phyloP scores from a whole-genome alignment of 2,888 invertebrate species.

The Panorpa germanica region DNA sequence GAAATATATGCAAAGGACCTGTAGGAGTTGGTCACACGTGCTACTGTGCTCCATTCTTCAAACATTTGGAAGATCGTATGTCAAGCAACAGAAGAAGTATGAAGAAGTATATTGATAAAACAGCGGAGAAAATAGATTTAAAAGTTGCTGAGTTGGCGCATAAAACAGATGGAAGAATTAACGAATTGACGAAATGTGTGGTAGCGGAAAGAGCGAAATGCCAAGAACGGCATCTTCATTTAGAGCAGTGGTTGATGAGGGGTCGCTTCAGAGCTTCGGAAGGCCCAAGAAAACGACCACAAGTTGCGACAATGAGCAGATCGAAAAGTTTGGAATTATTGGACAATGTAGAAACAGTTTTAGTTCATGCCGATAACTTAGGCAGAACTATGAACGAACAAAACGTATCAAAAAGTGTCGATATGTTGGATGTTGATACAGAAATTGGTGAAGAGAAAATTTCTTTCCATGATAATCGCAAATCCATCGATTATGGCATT shows the following conservation, averaged over 20 bases:
- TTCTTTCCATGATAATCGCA: too few species aligned
- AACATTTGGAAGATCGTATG: conserved; percentile 68
- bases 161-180: conserved; percentile 50
- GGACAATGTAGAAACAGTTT: conserved; percentile 24
- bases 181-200: conserved; percentile 44
- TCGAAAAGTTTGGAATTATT: conserved; percentile 54
- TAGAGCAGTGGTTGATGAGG: conserved; percentile 50
- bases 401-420: conserved; percentile 30
- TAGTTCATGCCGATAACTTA: conserved; percentile 21
- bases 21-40: conserved; percentile 87
- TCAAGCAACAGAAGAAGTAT: conserved; percentile 65
- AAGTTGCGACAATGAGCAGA: conserved; percentile 38
- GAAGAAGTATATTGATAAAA: conserved; percentile 57
- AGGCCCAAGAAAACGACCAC: conserved; percentile 29
- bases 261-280: conserved; percentile 39
- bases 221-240: conserved; percentile 40
- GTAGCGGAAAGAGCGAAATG: conserved; percentile 41
- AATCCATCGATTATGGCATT: too few species aligned
- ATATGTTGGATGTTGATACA: conserved; percentile 18
- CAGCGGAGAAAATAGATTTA: conserved; percentile 60
- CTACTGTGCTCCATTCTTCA: conserved; percentile 82
- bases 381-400: conserved; percentile 17
- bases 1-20: conserved; percentile 88
- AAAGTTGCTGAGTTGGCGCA: conserved; percentile 64
- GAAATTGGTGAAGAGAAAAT: conserved; percentile 6